A percentile compares a stretch with the other conserved stretches of the same genome.
Conservation (phyloP, 2,797 vertebrate species). For the Lates japonicus region DNA sequence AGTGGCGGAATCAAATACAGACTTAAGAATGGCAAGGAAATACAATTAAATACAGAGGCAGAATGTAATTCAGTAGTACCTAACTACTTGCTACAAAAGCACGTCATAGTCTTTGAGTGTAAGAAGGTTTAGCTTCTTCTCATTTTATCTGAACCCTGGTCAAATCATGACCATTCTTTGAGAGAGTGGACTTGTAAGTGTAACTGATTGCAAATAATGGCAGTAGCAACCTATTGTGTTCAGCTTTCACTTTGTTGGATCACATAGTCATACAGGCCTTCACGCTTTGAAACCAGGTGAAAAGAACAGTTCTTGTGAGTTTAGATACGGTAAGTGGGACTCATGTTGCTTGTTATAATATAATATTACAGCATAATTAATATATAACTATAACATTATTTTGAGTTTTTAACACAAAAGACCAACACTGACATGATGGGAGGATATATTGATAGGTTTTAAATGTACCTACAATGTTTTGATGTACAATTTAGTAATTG, state of each 20-base stretch:
- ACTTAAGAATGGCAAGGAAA: too few relatives aligned
- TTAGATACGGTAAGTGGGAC: conserved; percentile 26
- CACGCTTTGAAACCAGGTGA: conserved; percentile 15
- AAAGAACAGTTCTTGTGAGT: conserved; percentile 17
- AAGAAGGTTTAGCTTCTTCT: conserved; percentile 46
- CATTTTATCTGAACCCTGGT: conserved; percentile 44
- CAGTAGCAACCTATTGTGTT: conserved; percentile 25
- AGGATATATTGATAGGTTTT: neutral
- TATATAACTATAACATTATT: too few relatives aligned
- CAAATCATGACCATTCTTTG: conserved; percentile 54
- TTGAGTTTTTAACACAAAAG: neutral
- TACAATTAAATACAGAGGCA: too few relatives aligned
- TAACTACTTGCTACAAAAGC: conserved; percentile 28
- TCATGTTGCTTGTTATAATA: conserved; percentile 15
- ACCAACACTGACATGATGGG: neutral
- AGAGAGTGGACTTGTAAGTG: conserved; percentile 43
- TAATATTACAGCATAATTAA: neutral
- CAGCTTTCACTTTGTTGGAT: conserved; percentile 36
- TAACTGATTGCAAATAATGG: conserved; percentile 67
- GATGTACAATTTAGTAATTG: neutral
- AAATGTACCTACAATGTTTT: neutral
- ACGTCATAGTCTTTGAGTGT: conserved; percentile 31
- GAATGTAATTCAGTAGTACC: too few relatives aligned
- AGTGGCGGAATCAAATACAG: too few relatives aligned
- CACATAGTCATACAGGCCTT: conserved; percentile 19